A percentile compares a stretch with the other conserved stretches of the same genome.
These are phyloP conservation scores for Ateles fusciceps DNA, from an alignment of 2,797 vertebrate genomes.

Conservation along the genomic window DNA sequence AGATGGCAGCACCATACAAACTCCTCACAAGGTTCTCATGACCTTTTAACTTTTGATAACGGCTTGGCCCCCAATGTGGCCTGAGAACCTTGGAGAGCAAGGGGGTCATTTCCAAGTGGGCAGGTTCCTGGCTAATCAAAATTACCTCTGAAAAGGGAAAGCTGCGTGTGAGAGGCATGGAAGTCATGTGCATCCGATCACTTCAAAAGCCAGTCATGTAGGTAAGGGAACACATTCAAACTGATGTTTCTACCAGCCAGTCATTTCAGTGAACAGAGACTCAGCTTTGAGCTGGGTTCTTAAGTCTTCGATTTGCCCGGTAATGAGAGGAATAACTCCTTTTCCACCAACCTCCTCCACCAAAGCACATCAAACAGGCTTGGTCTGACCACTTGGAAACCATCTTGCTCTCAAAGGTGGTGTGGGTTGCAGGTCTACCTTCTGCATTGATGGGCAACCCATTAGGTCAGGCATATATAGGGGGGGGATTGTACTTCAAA, in stretches of 20 bases:
- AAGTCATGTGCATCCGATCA: fast-evolving
- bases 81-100: constrained; percentile 27
- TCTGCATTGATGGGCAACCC: neutral
- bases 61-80: neutral
- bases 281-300: neutral
- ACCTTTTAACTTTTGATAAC: constrained; percentile 62
- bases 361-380: neutral
- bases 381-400: neutral
- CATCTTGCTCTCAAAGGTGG: neutral
- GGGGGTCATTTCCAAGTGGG: neutral
- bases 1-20: constrained; percentile 58
- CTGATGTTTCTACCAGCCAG: neutral
- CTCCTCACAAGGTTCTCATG: constrained; percentile 78
- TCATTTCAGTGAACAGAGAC: neutral
- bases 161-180: neutral
- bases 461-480: neutral
- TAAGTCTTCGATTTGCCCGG: neutral
- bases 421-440: neutral
- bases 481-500: neutral
- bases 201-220: neutral
- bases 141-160: neutral
- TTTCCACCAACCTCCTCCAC: neutral
- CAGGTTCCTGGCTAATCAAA: constrained; percentile 18
- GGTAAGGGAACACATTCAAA: neutral
- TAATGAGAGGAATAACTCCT: neutral